Evolutionary conservation across 2,113 vertebrate genomes (phyloP), one percentile per base, ranked within the genome.

Genomic region (Charina bottae): DNA sequence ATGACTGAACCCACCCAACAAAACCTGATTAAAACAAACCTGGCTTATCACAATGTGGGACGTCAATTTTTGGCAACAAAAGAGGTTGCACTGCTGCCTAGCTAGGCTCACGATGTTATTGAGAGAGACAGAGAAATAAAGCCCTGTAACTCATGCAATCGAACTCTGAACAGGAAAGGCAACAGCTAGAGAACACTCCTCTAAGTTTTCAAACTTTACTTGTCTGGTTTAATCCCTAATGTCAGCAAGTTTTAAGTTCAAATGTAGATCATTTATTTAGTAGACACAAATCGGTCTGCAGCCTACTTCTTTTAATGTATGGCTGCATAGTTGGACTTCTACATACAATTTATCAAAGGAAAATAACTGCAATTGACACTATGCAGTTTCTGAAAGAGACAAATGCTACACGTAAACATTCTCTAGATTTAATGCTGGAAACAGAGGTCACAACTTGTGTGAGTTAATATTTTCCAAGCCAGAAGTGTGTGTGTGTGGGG

Each of bases 181-280:
- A 96, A 94, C 90, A 92, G 91, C 84, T 83, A 93, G 89, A 89
- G 93, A 95, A 95, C 88, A 72, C 78, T 87, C 90, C 89, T 54
- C 62, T 33, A 53, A 55, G 62, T 6, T 0, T 93, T 95, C 92
- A 89, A 94, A 93, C 92, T 95, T 94, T 94, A 94, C 94, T 92
- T 96, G 93, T 92, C 92, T 94, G 90, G 93, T 94, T 11, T 64
- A 89, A 96, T 86, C 95, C 95, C 95, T 85, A 93, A 93, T 95
- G 96, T 95, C 94, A 96, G 93, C 93, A 56, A 78, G 96, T 95
- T 96, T 93, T 93, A 95, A 97, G 95, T 96, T 96, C 93, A 96
- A 96, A 97, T 95, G 92, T 95, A 97, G 95, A 95, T 93, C 93
- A 95, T 96, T 95, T 2, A 17, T 95, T 96, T 95, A 96, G 94